Percentiles rank a stretch among this genome's conserved stretches.
Evolutionary conservation across 2,797 vertebrate genomes (phyloP).

Genomic region (Syncerus caffer): DNA sequence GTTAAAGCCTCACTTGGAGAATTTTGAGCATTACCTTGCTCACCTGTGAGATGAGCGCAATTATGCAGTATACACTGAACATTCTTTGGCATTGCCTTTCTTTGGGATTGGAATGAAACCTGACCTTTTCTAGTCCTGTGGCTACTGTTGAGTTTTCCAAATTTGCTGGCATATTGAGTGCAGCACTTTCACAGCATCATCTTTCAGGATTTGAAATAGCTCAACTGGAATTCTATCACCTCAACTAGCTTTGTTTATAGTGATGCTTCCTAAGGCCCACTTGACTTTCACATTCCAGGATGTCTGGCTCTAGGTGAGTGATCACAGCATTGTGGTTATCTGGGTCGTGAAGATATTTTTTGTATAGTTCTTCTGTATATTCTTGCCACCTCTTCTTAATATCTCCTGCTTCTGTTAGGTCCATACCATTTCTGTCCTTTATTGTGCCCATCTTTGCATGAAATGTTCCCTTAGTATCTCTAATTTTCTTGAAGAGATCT

Average conservation of each 20-base stretch:
- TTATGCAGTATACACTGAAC: neutral
- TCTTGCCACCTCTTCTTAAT: neutral
- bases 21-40: neutral
- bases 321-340: neutral
- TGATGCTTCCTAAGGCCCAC: neutral
- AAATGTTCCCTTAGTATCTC: neutral
- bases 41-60: neutral
- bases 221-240: neutral
- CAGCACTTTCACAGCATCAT: neutral
- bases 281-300: neutral
- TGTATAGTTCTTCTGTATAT: neutral
- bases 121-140: neutral
- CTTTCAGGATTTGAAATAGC: neutral
- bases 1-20: neutral
- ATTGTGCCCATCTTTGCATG: neutral
- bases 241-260: neutral
- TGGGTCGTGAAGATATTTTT: neutral
- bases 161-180: neutral
- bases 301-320: neutral
- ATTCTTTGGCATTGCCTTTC: neutral
- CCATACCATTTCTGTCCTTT: neutral
- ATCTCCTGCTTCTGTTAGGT: neutral
- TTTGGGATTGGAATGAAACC: neutral
- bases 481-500: neutral
- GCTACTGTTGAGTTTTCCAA: neutral